Evolutionary conservation across 1,140 invertebrate genomes (phyloP), one percentile per base, ranked within the genome.

Genomic region (Manduca sexta): DNA sequence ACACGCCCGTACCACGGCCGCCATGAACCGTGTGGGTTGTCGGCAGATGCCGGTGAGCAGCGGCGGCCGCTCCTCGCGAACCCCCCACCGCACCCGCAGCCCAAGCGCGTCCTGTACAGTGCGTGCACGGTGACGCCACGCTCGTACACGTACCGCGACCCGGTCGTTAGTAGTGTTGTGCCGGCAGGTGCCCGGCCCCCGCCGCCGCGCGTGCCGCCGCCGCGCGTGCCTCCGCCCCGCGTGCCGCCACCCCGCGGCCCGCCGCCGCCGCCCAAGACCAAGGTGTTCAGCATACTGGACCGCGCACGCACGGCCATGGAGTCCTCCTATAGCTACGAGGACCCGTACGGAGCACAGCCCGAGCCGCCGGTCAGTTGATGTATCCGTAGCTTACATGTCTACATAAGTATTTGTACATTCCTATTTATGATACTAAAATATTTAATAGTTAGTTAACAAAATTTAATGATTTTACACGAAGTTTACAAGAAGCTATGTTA

Each of bases 201-300:
- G 67, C 73, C 39, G 35, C 49, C 51, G 10, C 4, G 69, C 59
- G 49, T 56, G 53, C 52, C 68, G 58, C 7, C 73, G 64, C 45
- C 72, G 48, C n/a, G n/a, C n/a, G n/a, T n/a, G n/a, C n/a, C n/a
- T n/a, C 50, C 60, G 35, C 85, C 80, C 49, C 79, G 74, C 10
- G 76, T 79, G 45, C 52, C 68, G 12, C 40, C 72, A 49, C 47
- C 60, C 33, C 84, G 79, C 49, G 79, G 74, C 11, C 77, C 79
- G 44, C 51, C 69, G 14, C 43, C 15, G 7, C 74, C 30, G 79
- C 86, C 13, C n/a, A 93, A 94, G 79, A 90, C 90, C 39, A 94
- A 94, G 79, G 93, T 94, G 1, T 89, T 94, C 78, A 94, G 92
- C 34, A 95, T 95, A 57, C 85, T 95, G 51, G 94, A 95, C 80